Conservation (phyloP, 2,888 invertebrate species). For the Ophion costatus region DNA sequence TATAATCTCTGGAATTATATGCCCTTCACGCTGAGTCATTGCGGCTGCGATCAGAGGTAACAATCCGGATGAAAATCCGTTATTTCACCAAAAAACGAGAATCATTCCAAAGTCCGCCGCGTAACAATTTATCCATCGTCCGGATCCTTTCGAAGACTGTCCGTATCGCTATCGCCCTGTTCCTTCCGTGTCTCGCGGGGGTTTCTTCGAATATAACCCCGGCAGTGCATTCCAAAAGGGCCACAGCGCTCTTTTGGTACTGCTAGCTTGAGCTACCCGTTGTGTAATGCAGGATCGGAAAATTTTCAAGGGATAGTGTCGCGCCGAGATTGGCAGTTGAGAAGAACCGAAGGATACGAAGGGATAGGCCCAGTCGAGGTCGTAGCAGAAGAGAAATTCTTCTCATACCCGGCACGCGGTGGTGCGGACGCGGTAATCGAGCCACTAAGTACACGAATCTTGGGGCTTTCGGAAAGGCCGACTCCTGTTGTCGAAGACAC, state of each 20-base stretch:
- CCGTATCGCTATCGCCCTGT: neutral
- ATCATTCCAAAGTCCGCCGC: neutral
- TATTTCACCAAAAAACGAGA: neutral
- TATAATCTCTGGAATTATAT: slow-evolving; percentile 88
- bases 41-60: slow-evolving; percentile 91
- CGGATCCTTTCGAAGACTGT: neutral
- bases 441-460: slow-evolving; percentile 92
- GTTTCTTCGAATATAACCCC: slow-evolving; percentile 41
- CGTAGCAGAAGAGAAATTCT: slow-evolving; percentile 87
- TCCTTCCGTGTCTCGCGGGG: slow-evolving; percentile 38
- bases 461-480: slow-evolving; percentile 93
- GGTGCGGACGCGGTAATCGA: slow-evolving; percentile 96
- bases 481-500: slow-evolving; percentile 93
- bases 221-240: neutral
- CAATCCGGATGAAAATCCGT: slow-evolving; percentile 71
- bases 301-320: slow-evolving; percentile 46
- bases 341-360: slow-evolving; percentile 71
- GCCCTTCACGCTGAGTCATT: slow-evolving; percentile 90
- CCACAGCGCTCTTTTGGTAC: neutral
- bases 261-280: neutral
- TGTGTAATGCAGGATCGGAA: slow-evolving; percentile 62
- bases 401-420: slow-evolving; percentile 95
- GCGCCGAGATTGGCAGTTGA: slow-evolving; percentile 59
- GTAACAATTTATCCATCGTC: neutral
- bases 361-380: slow-evolving; percentile 83